Evolutionary conservation across 2,113 vertebrate species (phyloP).

Genomic region (Oryzias curvinotus): DNA sequence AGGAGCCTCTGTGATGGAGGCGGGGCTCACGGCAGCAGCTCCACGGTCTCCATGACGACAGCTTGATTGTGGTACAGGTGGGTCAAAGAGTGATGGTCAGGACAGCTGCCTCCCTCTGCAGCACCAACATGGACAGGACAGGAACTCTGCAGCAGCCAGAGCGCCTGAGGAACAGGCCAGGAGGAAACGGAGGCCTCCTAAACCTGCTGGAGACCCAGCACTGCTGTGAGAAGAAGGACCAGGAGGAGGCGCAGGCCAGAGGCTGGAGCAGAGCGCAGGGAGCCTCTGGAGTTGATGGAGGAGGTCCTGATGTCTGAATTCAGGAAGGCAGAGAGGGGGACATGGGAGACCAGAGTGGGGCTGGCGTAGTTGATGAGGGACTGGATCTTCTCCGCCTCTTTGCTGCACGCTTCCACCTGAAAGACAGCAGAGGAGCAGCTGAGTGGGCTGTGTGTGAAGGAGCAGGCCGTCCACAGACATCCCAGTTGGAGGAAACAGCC

Average conservation of each 20-base stretch:
- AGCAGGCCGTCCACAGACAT: neutral
- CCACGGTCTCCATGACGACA: constrained; percentile 45
- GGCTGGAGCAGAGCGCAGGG: constrained; percentile 16
- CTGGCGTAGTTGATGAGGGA: constrained; percentile 95
- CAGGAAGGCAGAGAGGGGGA: constrained; percentile 92
- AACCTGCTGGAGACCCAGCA: constrained; percentile 13
- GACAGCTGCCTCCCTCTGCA: neutral
- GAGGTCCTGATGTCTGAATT: constrained; percentile 86
- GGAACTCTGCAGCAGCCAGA: neutral
- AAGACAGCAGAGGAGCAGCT: neutral
- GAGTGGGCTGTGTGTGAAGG: neutral
- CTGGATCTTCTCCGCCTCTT: constrained; percentile 97
- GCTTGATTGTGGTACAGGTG: constrained; percentile 65
- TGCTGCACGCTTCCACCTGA: constrained; percentile 96
- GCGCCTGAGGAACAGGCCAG: neutral
- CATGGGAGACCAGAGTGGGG: constrained; percentile 88
- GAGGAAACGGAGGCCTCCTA: neutral
- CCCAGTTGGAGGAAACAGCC: too few species aligned
- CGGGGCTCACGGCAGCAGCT: constrained; percentile 17
- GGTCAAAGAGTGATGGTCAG: constrained; percentile 59
- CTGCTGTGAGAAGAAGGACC: constrained; percentile 24
- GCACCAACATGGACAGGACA: neutral
- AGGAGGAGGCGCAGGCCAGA: constrained; percentile 58
- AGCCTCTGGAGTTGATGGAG: constrained; percentile 69
- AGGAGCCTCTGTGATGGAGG: constrained; percentile 11